These are phyloP conservation scores for Thunnus albacares DNA, from an alignment of 2,797 vertebrate species.

Conservation along the genomic window DNA sequence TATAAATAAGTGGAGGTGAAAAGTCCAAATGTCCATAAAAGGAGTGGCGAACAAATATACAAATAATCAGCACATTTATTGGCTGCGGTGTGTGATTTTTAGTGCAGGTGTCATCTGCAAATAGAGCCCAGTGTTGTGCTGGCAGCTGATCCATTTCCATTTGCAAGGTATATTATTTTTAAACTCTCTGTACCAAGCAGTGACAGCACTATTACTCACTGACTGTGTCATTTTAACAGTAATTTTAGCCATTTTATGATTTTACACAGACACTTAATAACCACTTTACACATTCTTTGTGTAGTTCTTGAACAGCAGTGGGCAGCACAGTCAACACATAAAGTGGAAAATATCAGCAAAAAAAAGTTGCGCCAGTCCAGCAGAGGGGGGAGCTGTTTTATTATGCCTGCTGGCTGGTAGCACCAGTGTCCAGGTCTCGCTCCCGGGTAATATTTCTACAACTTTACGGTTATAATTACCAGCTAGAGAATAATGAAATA, in stretches of 20 bases:
- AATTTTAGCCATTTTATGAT: constrained; percentile 2
- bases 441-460: not conserved
- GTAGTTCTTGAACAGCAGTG: constrained; percentile 14
- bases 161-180: not conserved
- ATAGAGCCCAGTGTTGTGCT: not conserved
- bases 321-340: constrained; percentile 34
- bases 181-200: rapidly evolving
- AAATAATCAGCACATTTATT: not conserved
- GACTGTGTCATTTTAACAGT: not conserved
- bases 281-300: not conserved
- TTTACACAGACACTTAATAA: not conserved
- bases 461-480: not conserved
- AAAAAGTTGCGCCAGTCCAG: constrained; percentile 10
- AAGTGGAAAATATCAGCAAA: not conserved
- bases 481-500: not conserved
- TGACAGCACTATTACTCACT: not conserved
- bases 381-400: constrained; percentile 26
- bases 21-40: constrained; percentile 23
- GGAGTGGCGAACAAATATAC: not conserved
- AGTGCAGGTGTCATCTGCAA: not conserved
- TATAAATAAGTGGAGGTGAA: constrained; percentile 22
- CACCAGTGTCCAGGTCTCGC: not conserved
- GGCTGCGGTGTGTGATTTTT: not conserved
- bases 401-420: not conserved
- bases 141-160: too few species aligned